Evolutionary conservation across 2,797 vertebrate species (phyloP).

Genomic region (Pangasius djambal): DNA sequence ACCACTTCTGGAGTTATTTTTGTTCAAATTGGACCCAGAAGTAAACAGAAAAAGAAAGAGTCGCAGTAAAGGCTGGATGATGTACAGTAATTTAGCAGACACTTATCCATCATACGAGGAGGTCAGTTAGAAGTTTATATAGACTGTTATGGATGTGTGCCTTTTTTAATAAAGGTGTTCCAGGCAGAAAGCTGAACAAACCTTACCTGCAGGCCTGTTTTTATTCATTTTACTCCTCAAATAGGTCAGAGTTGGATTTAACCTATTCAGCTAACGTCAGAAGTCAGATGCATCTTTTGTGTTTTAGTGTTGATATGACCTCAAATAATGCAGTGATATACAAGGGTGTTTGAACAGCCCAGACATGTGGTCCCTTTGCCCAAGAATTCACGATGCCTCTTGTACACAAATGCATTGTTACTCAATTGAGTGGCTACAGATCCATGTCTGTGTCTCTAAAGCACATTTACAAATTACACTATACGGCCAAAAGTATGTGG

Average conservation of each 20-base stretch:
- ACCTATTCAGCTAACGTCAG: neutral
- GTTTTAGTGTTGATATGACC: neutral
- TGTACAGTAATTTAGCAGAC: neutral
- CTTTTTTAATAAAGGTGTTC: neutral
- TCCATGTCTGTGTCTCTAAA: too few species aligned
- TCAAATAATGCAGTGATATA: neutral
- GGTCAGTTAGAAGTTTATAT: neutral
- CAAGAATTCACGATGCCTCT: too few species aligned
- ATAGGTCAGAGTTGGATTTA: neutral
- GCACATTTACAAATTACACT: neutral
- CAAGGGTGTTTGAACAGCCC: neutral
- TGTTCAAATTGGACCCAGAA: neutral
- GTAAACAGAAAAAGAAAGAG: constrained; percentile 1
- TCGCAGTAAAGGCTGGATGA: neutral
- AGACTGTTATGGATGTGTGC: neutral
- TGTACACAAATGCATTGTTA: too few species aligned
- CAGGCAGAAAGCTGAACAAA: neutral
- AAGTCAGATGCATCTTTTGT: neutral
- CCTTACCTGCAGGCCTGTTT: neutral
- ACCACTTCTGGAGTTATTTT: neutral
- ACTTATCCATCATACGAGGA: neutral
- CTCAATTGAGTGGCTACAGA: too few species aligned
- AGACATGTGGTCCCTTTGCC: neutral
- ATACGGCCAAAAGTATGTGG: neutral
- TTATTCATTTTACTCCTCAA: neutral